Evolutionary conservation across 2,888 invertebrate genomes (phyloP).

Genomic region (Monoplex corrugatus): DNA sequence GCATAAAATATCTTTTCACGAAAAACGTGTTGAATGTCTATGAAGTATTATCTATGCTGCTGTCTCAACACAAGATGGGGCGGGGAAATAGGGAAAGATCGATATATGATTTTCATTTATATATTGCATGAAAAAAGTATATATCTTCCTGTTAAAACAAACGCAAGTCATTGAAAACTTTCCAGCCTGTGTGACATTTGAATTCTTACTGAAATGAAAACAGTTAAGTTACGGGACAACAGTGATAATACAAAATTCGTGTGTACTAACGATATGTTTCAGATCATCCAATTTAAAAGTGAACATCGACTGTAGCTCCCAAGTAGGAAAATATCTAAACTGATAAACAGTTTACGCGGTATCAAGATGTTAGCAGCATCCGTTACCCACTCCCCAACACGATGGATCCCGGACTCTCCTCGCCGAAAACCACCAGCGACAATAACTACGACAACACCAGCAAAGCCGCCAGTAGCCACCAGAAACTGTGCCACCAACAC

Average conservation of each 20-base stretch:
- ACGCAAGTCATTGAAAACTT: too few species aligned
- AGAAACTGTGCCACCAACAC: neutral
- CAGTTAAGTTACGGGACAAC: neutral
- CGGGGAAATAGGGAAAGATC: neutral
- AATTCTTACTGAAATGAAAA: too few species aligned
- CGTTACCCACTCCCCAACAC: constrained; percentile 16
- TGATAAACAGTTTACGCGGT: neutral
- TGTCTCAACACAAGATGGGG: neutral
- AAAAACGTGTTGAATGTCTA: too few species aligned
- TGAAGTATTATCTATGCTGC: too few species aligned
- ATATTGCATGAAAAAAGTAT: too few species aligned
- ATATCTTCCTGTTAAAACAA: too few species aligned
- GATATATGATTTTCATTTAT: too few species aligned
- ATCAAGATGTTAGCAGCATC: constrained; percentile 1
- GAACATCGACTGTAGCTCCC: neutral
- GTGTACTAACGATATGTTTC: neutral
- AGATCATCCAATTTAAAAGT: too few species aligned
- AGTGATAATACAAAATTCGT: too few species aligned
- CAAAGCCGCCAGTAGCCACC: neutral
- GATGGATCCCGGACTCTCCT: constrained; percentile 3
- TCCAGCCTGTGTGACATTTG: too few species aligned
- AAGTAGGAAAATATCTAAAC: neutral
- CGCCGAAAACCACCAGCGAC: constrained; percentile 15
- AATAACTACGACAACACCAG: neutral
- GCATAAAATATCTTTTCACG: too few species aligned